Base-by-base conservation (phyloP, 1,140 invertebrate species). In the Eurosta solidaginis region DNA sequence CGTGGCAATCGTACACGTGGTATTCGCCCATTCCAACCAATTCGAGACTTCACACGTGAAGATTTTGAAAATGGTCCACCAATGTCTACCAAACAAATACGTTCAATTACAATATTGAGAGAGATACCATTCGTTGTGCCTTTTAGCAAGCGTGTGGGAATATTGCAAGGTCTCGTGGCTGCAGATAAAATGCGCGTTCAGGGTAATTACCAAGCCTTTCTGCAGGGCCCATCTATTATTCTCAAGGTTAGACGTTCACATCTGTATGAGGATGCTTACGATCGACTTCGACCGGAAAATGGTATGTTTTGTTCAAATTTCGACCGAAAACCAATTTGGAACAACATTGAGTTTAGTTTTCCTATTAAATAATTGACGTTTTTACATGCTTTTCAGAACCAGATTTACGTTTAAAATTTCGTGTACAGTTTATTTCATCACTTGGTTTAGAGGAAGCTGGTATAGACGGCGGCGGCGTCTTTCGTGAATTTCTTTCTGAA, bases 241-340 rank as follows among this genome's bases (percentile, higher is more conserved):
- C 91, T 98, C 2, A 92, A 92, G 20, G 94, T 98, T 2, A 89
- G 97, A 68, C 90, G 98, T 76, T 95, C 95, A 82, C 97, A 97
- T 89, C 90, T 99, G 0, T 99, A 99, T 88, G 98, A 99, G 89
- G 98, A 99, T 90, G 96, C 97, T 0, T 98, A 97, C 88, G 96
- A 97, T 36, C 97, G 97, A 88, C 88, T 99, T 0, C 96, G 96
- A 5, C 91, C 91, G 1, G 94, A 96, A 82, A 98, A 97, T 90
- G 94, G 94, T 94, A 88, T 85, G 83, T 44, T 4, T 29, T 42
- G 17, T 36, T 17, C 6, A 3, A 40, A 45, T 45, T 45, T 7
- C 17, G 17, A 45, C 17, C 44, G 17, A 45, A 45, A 45, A n/a
- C n/a, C n/a, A n/a, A n/a, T n/a, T n/a, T n/a, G n/a, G n/a, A n/a